Conservation (phyloP, 2,888 invertebrate genomes). For the Crepidodera aurea region DNA sequence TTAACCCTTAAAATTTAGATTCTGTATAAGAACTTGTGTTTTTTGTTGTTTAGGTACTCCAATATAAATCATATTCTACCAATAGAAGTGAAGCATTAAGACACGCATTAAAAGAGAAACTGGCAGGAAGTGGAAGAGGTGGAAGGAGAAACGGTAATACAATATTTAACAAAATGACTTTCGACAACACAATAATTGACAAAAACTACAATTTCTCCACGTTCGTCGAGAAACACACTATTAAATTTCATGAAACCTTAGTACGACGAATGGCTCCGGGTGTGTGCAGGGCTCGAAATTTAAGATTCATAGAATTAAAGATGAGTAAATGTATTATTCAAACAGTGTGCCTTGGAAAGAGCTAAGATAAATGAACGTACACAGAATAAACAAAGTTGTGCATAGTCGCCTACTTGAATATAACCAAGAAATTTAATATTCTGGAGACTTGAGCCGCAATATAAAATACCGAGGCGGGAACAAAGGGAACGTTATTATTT, state of each 20-base stretch:
- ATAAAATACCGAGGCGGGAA: constrained; percentile 31
- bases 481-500: constrained; percentile 37
- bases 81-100: too few species aligned
- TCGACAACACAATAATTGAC: constrained; percentile 20
- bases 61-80: too few species aligned
- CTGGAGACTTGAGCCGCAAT: constrained; percentile 29
- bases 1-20: too few species aligned
- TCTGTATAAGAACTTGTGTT: too few species aligned
- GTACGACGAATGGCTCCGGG: constrained; percentile 37
- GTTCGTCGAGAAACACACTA: constrained; percentile 32
- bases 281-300: constrained; percentile 49
- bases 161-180: constrained; percentile 8
- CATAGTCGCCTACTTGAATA: constrained; percentile 39
- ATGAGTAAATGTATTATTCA: constrained; percentile 61
- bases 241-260: constrained; percentile 41
- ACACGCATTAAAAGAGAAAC: neutral
- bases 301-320: constrained; percentile 63
- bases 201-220: constrained; percentile 22
- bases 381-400: constrained; percentile 53
- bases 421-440: constrained; percentile 41
- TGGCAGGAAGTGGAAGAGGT: neutral
- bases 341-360: constrained; percentile 57
- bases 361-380: constrained; percentile 58
- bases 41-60: too few species aligned
- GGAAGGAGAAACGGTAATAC: neutral